Evolutionary conservation across 2,113 vertebrate species (phyloP), one percentile per base, ranked within the genome.

Genomic region (Typhlomys cinereus): DNA sequence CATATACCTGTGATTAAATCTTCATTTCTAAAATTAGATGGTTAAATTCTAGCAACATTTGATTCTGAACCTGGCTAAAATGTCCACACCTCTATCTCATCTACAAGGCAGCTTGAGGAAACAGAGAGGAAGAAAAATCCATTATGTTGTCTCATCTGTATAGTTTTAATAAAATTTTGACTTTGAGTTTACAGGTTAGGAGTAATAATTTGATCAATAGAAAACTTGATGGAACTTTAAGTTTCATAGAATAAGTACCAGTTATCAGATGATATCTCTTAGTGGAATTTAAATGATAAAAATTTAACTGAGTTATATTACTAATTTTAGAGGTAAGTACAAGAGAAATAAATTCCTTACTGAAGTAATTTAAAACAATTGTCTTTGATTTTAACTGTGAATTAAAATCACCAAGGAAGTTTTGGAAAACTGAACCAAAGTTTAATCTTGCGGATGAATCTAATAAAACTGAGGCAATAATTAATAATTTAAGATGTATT

Each of bases 231-330:
- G 36, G 5, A 96, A 81, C 6, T 74, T 88, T 41, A 75, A 59
- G 18, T 87, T 91, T 74, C 27, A 69, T 62, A 25, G 57, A 93
- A 84, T 50, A 92, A 88, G 62, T 75, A 82, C 8, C 74, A 52
- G 12, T 84, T 67, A n/a, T n/a, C n/a, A 94, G 70, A 85, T 85
- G 21, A 89, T 67, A 93, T 71, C 90, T n/a, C 41, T 94, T 87
- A 54, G n/a, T 36, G 15, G 14, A 89, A 94, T 31, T 92, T 88
- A 75, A 93, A 89, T 70, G 10, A 92, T 54, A 25, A 92, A 82
- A 92, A 70, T 21, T 81, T 90, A n/a, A 89, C 14, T 71, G 25
- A 44, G 18, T 88, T 94, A 31, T 50, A 59, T 70, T 69, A 70
- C 34, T 87, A 88, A 85, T 34, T 91, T 74, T 13, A 94, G 85